Conservation (phyloP, 1,140 invertebrate genomes). For the Tetragonula clypearis region DNA sequence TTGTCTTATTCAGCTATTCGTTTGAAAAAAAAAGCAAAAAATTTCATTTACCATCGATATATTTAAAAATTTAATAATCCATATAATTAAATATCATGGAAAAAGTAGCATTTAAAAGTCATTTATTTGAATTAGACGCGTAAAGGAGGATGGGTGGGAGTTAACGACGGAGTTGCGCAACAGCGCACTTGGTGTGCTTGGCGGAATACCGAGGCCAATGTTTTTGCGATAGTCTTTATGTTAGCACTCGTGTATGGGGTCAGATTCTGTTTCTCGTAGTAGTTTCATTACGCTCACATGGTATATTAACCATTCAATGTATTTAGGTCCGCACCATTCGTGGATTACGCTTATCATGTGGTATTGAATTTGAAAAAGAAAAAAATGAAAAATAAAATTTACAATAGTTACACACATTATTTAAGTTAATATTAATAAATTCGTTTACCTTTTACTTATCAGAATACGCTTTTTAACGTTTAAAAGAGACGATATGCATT, state of each 20-base stretch:
- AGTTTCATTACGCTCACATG: constrained; percentile 22
- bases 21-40: background rate
- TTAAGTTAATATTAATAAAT: constrained; percentile 11
- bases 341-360: constrained; percentile 14
- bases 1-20: background rate
- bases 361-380: constrained; percentile 30
- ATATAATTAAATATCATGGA: background rate
- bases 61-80: background rate
- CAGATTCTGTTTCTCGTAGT: constrained; percentile 31
- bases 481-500: background rate
- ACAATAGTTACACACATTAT: background rate
- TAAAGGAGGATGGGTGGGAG: constrained; percentile 24
- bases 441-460: background rate
- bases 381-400: background rate
- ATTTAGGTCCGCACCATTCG: constrained; percentile 34
- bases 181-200: constrained; percentile 12
- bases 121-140: constrained; percentile 40
- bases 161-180: constrained; percentile 60
- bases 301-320: constrained; percentile 58
- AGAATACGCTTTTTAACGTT: background rate
- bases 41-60: background rate
- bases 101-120: constrained; percentile 1
- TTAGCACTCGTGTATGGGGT: constrained; percentile 30
- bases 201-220: constrained; percentile 48
- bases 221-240: constrained; percentile 65